These are phyloP conservation scores for Nasonia oneida DNA, from an alignment of 2,888 invertebrate species.

Conservation along the genomic window DNA sequence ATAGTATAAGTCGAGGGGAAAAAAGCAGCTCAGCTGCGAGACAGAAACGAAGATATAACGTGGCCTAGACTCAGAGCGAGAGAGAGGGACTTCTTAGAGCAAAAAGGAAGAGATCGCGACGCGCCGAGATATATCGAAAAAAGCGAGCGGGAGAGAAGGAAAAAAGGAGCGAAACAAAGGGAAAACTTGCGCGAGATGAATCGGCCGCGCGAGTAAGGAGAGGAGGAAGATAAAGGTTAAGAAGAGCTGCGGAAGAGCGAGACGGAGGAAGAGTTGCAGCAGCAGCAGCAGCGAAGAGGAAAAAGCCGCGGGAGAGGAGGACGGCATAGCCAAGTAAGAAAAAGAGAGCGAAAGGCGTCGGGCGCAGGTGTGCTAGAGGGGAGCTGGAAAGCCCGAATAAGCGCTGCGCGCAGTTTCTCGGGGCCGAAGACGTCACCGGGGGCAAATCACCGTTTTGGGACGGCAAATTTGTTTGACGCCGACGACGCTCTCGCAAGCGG, in stretches of 20 bases:
- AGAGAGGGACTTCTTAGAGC: slow-evolving; percentile 19
- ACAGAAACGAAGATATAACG: slow-evolving; percentile 60
- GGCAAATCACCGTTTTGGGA: slow-evolving; percentile 28
- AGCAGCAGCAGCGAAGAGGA: slow-evolving; percentile 27
- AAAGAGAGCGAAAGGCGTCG: slow-evolving; percentile 2
- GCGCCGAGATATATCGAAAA: slow-evolving; percentile 62
- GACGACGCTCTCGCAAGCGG: not conserved
- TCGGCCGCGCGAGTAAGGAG: slow-evolving; percentile 53
- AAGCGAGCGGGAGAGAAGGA: slow-evolving; percentile 49
- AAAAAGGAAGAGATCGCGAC: slow-evolving; percentile 56
- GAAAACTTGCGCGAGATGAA: slow-evolving; percentile 61
- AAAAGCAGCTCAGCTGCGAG: slow-evolving; percentile 44
- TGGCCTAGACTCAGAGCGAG: slow-evolving; percentile 16
- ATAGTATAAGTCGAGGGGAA: slow-evolving; percentile 33
- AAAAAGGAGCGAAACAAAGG: slow-evolving; percentile 57
- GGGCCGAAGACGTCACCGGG: slow-evolving; percentile 14
- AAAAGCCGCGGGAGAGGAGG: slow-evolving; percentile 40
- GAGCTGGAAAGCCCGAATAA: slow-evolving; percentile 28
- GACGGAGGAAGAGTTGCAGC: slow-evolving; percentile 66
- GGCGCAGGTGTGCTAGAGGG: slow-evolving; percentile 43
- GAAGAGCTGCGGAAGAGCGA: slow-evolving; percentile 56
- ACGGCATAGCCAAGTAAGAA: slow-evolving; percentile 30
- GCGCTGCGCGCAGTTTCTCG: not conserved
- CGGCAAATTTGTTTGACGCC: slow-evolving; percentile 49
- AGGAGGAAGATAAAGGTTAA: slow-evolving; percentile 15